A percentile compares a stretch with the other conserved stretches of the same genome.
These are phyloP conservation scores for Geodia barretti DNA, from an alignment of 37 sponge, comb jelly and placozoan genomes.

Conservation along the genomic window DNA sequence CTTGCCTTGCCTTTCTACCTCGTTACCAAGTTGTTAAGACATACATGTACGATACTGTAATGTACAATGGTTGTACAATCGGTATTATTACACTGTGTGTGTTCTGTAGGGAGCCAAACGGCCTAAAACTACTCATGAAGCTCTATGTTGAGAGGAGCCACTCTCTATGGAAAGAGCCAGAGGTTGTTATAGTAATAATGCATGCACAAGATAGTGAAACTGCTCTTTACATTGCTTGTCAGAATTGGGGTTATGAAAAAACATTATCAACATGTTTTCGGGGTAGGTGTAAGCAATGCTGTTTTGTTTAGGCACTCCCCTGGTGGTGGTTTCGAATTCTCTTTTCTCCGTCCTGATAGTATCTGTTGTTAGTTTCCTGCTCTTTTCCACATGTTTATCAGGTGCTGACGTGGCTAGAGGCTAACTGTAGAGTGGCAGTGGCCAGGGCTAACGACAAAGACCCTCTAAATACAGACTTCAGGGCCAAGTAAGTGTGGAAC, in stretches of 20 bases:
- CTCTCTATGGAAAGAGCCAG: constrained; percentile 86
- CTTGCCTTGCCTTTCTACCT: too few relatives aligned
- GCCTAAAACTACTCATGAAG: constrained; percentile 53
- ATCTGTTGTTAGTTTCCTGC: neutral
- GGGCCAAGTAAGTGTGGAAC: constrained; percentile 37
- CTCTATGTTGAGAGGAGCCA: constrained; percentile 80
- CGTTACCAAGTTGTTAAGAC: too few relatives aligned
- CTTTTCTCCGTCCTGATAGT: neutral
- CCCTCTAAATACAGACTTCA: constrained; percentile 39
- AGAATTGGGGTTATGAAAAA: too few relatives aligned
- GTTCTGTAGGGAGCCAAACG: constrained; percentile 48
- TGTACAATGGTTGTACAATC: too few relatives aligned
- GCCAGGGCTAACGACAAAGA: constrained; percentile 40
- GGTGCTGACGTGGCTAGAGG: constrained; percentile 84
- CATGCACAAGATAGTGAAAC: too few relatives aligned
- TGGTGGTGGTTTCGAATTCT: neutral
- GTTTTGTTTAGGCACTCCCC: too few relatives aligned
- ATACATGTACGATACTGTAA: too few relatives aligned
- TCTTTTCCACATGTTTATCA: neutral
- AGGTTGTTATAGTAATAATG: constrained; percentile 44
- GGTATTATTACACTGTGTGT: too few relatives aligned
- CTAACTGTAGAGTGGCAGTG: constrained; percentile 52
- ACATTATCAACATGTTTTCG: too few relatives aligned
- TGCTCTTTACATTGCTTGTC: too few relatives aligned
- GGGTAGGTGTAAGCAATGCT: too few relatives aligned